These are phyloP conservation scores for Protonemura montana DNA, from an alignment of 2,888 invertebrate genomes.

Conservation along the genomic window DNA sequence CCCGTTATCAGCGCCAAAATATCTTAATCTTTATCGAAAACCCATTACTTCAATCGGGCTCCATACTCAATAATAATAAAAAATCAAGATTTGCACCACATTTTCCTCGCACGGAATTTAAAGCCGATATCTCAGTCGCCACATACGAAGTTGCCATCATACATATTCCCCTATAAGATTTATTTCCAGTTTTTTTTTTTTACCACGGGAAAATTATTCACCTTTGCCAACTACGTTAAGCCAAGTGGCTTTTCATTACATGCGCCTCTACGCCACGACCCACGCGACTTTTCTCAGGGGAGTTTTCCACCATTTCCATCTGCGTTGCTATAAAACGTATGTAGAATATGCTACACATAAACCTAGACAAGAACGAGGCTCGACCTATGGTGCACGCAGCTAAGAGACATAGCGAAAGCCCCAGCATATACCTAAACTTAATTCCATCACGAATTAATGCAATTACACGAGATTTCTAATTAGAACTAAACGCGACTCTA, in stretches of 20 bases:
- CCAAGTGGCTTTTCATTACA: slow-evolving; percentile 12
- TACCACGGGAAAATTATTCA: background rate
- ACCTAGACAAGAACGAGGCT: too few relatives aligned
- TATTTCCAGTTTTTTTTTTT: background rate
- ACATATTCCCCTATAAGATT: background rate
- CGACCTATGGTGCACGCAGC: too few relatives aligned
- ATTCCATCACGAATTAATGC: background rate
- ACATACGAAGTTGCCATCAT: background rate
- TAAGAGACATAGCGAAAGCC: background rate
- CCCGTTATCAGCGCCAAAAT: background rate
- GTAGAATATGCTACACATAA: too few relatives aligned
- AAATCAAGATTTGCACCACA: background rate
- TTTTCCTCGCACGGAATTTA: background rate
- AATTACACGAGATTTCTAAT: background rate
- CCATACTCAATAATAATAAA: background rate
- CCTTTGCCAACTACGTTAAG: background rate
- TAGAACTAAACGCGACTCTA: background rate
- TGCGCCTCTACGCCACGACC: background rate
- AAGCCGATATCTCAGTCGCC: background rate
- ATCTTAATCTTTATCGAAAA: background rate
- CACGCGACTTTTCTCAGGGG: background rate
- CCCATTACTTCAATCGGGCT: background rate
- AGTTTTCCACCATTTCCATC: background rate
- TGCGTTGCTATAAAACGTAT: background rate
- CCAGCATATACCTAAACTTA: background rate